phyloP scores from a whole-genome alignment of 2,797 vertebrate genomes.

The Ctenopoma kingsleyae region DNA sequence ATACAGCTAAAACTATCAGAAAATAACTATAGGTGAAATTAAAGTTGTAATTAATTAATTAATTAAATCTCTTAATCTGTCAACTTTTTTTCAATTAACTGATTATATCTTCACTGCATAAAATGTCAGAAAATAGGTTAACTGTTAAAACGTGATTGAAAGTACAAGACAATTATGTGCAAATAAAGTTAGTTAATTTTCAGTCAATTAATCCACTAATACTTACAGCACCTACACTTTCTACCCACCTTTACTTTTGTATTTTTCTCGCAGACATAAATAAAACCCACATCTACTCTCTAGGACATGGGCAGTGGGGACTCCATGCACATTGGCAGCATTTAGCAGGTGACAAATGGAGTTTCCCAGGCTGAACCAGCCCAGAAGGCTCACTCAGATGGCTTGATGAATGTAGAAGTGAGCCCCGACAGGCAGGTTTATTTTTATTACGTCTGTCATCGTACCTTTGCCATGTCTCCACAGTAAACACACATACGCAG shows the following conservation, averaged over 20 bases:
- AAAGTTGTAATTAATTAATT: no score
- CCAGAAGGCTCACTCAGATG: constrained; percentile 90
- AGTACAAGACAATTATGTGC: not conserved
- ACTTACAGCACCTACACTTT: constrained; percentile 15
- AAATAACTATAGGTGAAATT: no score
- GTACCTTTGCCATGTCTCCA: constrained; percentile 58
- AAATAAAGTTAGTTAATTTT: not conserved
- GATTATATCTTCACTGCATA: no score
- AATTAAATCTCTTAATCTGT: no score
- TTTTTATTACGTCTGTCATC: constrained; percentile 88
- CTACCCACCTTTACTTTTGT: constrained; percentile 15
- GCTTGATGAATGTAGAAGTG: constrained; percentile 93
- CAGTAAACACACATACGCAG: constrained; percentile 50
- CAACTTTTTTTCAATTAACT: no score
- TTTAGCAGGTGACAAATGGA: constrained; percentile 98
- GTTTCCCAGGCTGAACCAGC: constrained; percentile 88
- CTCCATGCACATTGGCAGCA: constrained; percentile 89
- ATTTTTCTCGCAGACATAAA: constrained; percentile 61
- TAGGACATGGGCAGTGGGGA: constrained; percentile 83
- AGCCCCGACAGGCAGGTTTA: constrained; percentile 89
- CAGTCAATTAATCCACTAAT: constrained; percentile 1
- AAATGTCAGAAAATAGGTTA: not conserved
- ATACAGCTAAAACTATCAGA: no score
- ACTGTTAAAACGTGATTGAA: constrained; percentile 4
- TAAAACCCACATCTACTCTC: constrained; percentile 85